A percentile compares a stretch with the other conserved stretches of the same genome.
Evolutionary conservation across 2,113 vertebrate genomes (phyloP).

Genomic region (Anarhynchus alexandrinus): DNA sequence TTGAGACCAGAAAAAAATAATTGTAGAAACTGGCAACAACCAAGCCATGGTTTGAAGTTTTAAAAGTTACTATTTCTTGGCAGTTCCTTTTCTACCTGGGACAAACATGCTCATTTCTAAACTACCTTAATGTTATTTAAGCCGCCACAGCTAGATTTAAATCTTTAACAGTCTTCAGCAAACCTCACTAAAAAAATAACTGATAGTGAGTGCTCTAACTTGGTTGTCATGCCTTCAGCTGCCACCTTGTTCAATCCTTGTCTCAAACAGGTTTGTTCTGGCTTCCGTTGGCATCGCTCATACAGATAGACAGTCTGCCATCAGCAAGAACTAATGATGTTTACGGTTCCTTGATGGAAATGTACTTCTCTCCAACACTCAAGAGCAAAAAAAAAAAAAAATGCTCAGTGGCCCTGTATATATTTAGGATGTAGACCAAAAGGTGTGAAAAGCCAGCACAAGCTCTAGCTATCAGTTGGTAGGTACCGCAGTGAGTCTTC

Average conservation of each 20-base stretch:
- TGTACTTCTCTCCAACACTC: not conserved
- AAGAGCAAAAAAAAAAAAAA: not conserved
- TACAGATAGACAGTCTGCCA: not conserved
- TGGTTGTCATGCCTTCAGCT: not conserved
- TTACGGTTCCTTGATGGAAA: not conserved
- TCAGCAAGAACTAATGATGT: not conserved
- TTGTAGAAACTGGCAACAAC: not conserved
- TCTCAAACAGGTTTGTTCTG: not conserved
- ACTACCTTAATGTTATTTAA: not conserved
- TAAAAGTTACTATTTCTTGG: not conserved
- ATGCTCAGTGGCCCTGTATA: not conserved
- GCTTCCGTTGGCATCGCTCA: not conserved
- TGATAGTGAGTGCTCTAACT: not conserved
- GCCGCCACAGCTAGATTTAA: not conserved
- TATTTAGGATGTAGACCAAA: not conserved
- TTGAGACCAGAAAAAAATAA: not conserved
- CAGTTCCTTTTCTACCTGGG: not conserved
- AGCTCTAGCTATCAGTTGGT: fast-evolving
- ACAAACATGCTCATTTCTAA: not conserved
- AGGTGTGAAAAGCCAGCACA: not conserved
- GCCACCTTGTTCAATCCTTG: not conserved
- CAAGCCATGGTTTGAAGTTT: not conserved
- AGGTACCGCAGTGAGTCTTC: not conserved
- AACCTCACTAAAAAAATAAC: not conserved
- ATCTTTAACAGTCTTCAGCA: not conserved